Conservation (phyloP, 2,888 invertebrate genomes). For the Agrotis puta region DNA sequence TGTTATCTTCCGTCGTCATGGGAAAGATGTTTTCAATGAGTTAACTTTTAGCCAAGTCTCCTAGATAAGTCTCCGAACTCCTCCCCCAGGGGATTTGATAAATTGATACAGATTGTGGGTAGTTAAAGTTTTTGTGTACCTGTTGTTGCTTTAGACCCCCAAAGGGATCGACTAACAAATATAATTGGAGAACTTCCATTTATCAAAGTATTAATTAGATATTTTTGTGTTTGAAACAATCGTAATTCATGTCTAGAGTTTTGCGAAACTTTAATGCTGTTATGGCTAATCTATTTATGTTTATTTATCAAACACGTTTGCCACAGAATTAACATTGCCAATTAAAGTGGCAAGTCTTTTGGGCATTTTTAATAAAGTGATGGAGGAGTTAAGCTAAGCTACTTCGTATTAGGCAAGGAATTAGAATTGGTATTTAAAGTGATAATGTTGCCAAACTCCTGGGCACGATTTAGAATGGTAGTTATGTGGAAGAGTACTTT, state of each 20-base stretch:
- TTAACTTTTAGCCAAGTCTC: slow-evolving; percentile 68
- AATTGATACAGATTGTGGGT: slow-evolving; percentile 76
- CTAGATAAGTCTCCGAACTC: slow-evolving; percentile 67
- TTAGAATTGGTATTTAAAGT: no score
- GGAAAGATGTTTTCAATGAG: slow-evolving; percentile 72
- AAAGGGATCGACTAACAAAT: slow-evolving; percentile 39
- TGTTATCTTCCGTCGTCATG: slow-evolving; percentile 43
- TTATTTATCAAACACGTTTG: background rate
- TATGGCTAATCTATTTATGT: background rate
- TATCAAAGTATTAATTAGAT: slow-evolving; percentile 62
- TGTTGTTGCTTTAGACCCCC: slow-evolving; percentile 50
- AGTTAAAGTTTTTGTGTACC: slow-evolving; percentile 69
- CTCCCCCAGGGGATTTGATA: slow-evolving; percentile 69
- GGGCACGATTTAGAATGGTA: no score
- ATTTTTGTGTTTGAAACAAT: slow-evolving; percentile 55
- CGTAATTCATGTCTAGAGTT: slow-evolving; percentile 40
- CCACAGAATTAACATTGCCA: no score
- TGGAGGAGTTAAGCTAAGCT: no score
- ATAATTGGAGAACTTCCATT: slow-evolving; percentile 61
- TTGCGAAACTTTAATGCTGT: background rate
- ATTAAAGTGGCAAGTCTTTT: no score
- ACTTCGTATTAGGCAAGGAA: no score
- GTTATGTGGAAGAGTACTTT: no score
- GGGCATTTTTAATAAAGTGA: no score
- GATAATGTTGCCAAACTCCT: no score